These are phyloP conservation scores for Cyprinodon variegatus DNA, from an alignment of 2,113 vertebrate genomes.

Conservation along the genomic window DNA sequence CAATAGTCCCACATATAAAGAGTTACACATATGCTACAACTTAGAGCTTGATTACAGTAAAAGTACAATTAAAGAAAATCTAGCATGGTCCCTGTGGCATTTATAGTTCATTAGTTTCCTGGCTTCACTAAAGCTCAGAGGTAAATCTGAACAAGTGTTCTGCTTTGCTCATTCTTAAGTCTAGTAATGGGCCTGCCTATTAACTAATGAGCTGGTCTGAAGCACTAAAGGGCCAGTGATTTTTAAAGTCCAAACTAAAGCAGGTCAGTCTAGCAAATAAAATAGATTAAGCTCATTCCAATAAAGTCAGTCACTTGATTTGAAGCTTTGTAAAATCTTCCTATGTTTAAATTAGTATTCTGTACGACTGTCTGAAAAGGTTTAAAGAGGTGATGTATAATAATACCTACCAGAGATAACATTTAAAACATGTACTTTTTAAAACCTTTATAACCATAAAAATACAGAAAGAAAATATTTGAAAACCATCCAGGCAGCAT, in stretches of 20 bases:
- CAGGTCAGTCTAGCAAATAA: constrained; percentile 23
- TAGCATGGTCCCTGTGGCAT: constrained; percentile 1
- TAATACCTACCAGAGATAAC: neutral
- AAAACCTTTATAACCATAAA: constrained; percentile 1
- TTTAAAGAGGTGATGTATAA: neutral
- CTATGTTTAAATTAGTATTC: neutral
- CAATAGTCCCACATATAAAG: neutral
- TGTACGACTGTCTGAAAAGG: neutral
- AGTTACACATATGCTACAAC: constrained; percentile 7
- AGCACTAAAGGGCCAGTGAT: constrained; percentile 30
- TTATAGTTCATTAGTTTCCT: constrained; percentile 50
- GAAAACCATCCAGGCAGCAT: constrained; percentile 40
- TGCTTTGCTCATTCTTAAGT: constrained; percentile 38
- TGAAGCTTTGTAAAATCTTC: constrained; percentile 15
- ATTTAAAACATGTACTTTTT: constrained; percentile 8
- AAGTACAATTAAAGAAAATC: too few relatives aligned
- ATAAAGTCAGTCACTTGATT: constrained; percentile 27
- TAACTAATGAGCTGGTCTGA: constrained; percentile 54
- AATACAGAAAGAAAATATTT: constrained; percentile 37
- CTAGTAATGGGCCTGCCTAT: constrained; percentile 47
- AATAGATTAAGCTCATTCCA: constrained; percentile 29
- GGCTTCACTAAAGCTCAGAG: constrained; percentile 41
- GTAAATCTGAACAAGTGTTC: constrained; percentile 53
- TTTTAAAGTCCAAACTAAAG: constrained; percentile 39
- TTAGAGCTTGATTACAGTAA: constrained; percentile 36